These are phyloP conservation scores for Leptinotarsa undecemlineata DNA, from an alignment of 1,140 invertebrate genomes.

Conservation along the genomic window DNA sequence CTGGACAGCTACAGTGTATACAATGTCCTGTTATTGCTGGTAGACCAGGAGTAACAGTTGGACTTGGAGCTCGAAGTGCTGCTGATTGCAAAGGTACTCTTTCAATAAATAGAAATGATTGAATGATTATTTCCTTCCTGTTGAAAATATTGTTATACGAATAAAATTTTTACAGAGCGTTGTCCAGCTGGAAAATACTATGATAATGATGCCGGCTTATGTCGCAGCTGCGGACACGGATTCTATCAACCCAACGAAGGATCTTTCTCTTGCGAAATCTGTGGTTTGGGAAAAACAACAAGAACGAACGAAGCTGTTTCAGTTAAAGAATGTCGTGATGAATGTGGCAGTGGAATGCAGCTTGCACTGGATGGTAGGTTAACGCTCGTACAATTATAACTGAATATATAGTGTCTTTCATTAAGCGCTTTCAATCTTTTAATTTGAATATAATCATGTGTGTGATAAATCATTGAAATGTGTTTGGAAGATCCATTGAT, in stretches of 20 bases:
- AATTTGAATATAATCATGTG: too few species aligned
- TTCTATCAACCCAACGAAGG: slow-evolving; percentile 92
- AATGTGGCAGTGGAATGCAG: slow-evolving; percentile 89
- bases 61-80: slow-evolving; percentile 81
- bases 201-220: slow-evolving; percentile 81
- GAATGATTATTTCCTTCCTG: neutral
- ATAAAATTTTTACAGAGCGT: slow-evolving; percentile 66
- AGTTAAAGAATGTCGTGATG: slow-evolving; percentile 83
- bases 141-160: slow-evolving; percentile 11
- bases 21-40: slow-evolving; percentile 86
- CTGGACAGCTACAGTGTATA: slow-evolving; percentile 86
- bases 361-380: slow-evolving; percentile 75
- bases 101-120: neutral
- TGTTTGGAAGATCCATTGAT: too few species aligned
- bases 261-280: slow-evolving; percentile 85
- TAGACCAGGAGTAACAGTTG: slow-evolving; percentile 82
- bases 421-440: too few species aligned
- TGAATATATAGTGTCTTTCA: too few species aligned
- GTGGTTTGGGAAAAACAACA: slow-evolving; percentile 91
- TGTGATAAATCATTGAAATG: too few species aligned
- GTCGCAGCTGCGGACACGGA: slow-evolving; percentile 89
- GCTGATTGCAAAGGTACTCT: slow-evolving; percentile 85
- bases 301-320: slow-evolving; percentile 89
- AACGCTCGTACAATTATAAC: too few species aligned
- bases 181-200: slow-evolving; percentile 92